These are phyloP conservation scores for Coracopsis vasa DNA, from an alignment of 2,113 vertebrate genomes.

Conservation along the genomic window DNA sequence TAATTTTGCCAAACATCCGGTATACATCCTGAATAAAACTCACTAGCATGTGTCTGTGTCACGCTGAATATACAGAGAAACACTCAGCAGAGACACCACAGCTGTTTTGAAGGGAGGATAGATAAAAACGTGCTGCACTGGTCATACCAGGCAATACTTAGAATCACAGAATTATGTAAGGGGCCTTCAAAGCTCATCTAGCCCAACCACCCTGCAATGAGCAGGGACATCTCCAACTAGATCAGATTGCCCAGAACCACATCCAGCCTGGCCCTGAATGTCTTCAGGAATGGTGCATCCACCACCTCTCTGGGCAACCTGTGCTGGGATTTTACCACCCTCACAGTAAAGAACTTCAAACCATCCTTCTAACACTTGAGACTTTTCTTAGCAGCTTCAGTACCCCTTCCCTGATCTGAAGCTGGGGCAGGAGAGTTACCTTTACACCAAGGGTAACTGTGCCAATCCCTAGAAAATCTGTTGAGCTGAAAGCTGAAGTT, in stretches of 20 bases:
- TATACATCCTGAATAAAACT: background rate
- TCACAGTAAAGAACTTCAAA: background rate
- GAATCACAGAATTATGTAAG: background rate
- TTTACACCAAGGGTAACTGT: background rate
- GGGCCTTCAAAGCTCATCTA: background rate
- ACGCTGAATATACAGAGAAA: background rate
- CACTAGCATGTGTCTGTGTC: background rate
- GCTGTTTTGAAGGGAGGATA: background rate
- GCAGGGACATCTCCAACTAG: background rate
- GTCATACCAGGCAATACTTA: background rate
- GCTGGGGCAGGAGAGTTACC: background rate
- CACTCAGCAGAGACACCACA: background rate
- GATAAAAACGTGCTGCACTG: background rate
- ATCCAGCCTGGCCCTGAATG: background rate
- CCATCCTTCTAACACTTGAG: background rate
- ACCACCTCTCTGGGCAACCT: background rate
- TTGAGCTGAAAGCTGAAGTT: background rate
- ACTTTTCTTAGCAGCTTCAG: background rate
- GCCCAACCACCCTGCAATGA: background rate
- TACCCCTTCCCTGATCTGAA: background rate
- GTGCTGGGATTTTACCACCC: background rate
- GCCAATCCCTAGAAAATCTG: background rate
- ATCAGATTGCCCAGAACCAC: background rate
- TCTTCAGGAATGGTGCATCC: background rate
- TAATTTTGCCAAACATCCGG: background rate